A percentile compares a stretch with the other conserved stretches of the same genome.
Conservation (phyloP, 2,797 vertebrate genomes). For the Hoplostethus mediterraneus region DNA sequence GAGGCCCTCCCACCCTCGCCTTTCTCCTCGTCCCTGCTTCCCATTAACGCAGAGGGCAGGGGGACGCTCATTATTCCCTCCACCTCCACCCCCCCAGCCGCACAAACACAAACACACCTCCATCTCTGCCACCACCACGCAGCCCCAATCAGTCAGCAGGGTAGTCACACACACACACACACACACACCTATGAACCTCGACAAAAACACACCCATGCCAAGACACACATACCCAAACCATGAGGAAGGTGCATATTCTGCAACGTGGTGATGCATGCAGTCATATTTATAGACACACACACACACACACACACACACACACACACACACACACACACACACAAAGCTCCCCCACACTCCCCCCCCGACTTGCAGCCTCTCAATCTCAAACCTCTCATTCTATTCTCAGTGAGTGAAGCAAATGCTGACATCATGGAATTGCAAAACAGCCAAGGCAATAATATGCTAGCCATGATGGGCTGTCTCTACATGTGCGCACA, state of each 20-base stretch:
- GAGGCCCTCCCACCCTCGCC: constrained; percentile 27
- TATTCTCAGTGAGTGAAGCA: constrained; percentile 29
- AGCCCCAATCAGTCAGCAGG: constrained; percentile 61
- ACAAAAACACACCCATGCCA: constrained; percentile 15
- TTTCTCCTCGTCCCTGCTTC: constrained; percentile 17
- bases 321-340: constrained; percentile 11
- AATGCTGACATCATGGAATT: constrained; percentile 38
- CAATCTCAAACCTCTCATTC: not conserved
- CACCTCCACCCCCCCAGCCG: constrained; percentile 19
- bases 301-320: constrained; percentile 23
- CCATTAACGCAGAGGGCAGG: constrained; percentile 62
- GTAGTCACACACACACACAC: constrained; percentile 19
- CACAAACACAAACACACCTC: constrained; percentile 42
- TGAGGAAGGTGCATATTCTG: not conserved
- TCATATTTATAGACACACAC: constrained; percentile 16
- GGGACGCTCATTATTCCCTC: constrained; percentile 73
- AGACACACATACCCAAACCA: not conserved
- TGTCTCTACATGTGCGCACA: not conserved
- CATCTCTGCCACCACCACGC: constrained; percentile 52
- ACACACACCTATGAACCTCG: constrained; percentile 28
- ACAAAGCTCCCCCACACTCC: not conserved
- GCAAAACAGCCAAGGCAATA: constrained; percentile 21
- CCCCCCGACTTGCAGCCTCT: constrained; percentile 2
- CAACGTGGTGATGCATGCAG: constrained; percentile 12
- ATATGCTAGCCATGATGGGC: constrained; percentile 5